phyloP scores from a whole-genome alignment of 2,888 invertebrate species.

The Mythimna pallens region DNA sequence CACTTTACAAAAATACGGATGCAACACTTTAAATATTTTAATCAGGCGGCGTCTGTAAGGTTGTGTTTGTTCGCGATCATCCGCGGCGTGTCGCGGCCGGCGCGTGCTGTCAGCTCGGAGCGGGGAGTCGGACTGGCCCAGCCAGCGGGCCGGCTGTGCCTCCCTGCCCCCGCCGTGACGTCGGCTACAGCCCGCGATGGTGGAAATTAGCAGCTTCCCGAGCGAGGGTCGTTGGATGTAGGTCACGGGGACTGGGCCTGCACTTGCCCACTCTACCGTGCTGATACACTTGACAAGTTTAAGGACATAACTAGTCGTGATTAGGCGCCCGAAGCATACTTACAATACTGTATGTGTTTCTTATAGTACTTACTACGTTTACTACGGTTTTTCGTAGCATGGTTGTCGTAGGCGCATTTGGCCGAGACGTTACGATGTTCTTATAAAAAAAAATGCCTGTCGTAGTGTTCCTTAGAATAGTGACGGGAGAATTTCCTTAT shows the following conservation, averaged over 20 bases:
- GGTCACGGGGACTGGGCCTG: constrained; percentile 90
- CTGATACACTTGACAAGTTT: constrained; percentile 89
- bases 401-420: constrained; percentile 31
- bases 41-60: constrained; percentile 79
- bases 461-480: constrained; percentile 9
- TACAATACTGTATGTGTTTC: constrained; percentile 30
- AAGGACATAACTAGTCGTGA: constrained; percentile 86
- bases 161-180: constrained; percentile 84
- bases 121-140: constrained; percentile 85
- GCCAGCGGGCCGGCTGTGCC: constrained; percentile 79
- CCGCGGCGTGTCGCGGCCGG: constrained; percentile 76
- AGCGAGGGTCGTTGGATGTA: constrained; percentile 89
- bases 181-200: constrained; percentile 84
- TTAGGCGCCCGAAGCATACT: constrained; percentile 73
- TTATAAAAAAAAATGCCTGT: constrained; percentile 4
- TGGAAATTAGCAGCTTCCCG: constrained; percentile 91
- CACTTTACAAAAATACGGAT: constrained; percentile 80
- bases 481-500: constrained; percentile 32
- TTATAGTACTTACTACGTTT: constrained; percentile 43
- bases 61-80: constrained; percentile 78
- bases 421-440: constrained; percentile 14
- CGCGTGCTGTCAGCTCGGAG: constrained; percentile 82
- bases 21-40: constrained; percentile 77
- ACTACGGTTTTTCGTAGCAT: constrained; percentile 63
- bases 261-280: constrained; percentile 88